phyloP scores from a whole-genome alignment of 2,888 invertebrate genomes.

The Chrysolina haemoptera region DNA sequence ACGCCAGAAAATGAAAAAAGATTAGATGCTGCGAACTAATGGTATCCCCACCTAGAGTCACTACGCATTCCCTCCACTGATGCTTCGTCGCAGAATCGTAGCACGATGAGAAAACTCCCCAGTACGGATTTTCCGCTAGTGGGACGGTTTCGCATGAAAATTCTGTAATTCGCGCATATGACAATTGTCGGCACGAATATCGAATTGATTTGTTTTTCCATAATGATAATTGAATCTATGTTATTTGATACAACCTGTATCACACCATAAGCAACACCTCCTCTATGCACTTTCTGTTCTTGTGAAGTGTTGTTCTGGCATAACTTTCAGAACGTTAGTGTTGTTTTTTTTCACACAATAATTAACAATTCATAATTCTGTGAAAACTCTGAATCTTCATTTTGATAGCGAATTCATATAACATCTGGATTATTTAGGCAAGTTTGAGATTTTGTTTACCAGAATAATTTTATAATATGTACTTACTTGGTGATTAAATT shows the following conservation, averaged over 20 bases:
- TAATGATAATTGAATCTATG: not conserved
- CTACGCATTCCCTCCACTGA: conserved; percentile 56
- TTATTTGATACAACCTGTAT: not conserved
- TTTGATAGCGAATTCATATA: not conserved
- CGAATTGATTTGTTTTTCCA: not conserved
- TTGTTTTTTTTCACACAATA: not conserved
- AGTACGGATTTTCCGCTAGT: conserved; percentile 61
- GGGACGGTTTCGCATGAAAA: conserved; percentile 55
- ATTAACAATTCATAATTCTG: not conserved
- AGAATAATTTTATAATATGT: no score
- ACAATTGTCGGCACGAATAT: conserved; percentile 48
- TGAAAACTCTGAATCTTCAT: not conserved
- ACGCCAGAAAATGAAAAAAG: conserved; percentile 63
- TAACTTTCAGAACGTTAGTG: not conserved
- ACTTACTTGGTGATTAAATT: no score
- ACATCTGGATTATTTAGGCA: conserved; percentile 22
- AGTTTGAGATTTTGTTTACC: not conserved
- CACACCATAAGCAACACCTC: not conserved
- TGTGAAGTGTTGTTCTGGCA: conserved; percentile 3
- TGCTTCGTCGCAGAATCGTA: conserved; percentile 62
- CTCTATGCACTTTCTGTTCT: not conserved
- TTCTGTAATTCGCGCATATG: conserved; percentile 50
- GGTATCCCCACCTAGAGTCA: conserved; percentile 62
- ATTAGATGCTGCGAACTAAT: conserved; percentile 68
- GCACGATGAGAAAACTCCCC: conserved; percentile 60